Base-by-base conservation (phyloP, 2,797 vertebrate species). In the Dermochelys coriacea region DNA sequence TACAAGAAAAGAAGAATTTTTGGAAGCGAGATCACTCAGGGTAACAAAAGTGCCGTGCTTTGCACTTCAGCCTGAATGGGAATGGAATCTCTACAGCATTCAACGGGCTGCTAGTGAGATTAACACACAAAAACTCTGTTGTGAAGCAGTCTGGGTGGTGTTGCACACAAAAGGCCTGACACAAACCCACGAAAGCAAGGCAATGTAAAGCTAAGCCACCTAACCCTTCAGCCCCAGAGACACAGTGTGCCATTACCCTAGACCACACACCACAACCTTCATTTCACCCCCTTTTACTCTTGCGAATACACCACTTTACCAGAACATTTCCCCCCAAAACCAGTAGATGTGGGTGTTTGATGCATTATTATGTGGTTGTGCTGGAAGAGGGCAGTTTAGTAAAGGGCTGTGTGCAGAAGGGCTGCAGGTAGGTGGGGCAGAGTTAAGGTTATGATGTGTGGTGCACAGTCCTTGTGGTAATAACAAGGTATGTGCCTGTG, bases 11-110 rank as follows among this genome's bases (percentile, higher is more conserved):
- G 45, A 59, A 88, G 90, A 93, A 94, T 84, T 10, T 4, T 86
- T 91, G 95, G 95, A 95, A 96, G 96, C 94, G 87, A 96, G 96
- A 94, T 96, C 96, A 96, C 88, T 77, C 3, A 0, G 90, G 95
- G 96, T 95, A 95, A 95, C 94, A 93, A 94, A 95, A 95, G 85
- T 82, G 90, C 84, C 1, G 1, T 1, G 0, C 86, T 90, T 55
- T 1, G 2, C 91, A 90, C 89, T 68, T 79, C 89, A 64, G 91
- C 82, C 87, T 83, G 94, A 83, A 81, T 0, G 0, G 86, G 52
- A 57, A 80, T 90, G 89, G 92, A 93, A 85, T 37, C 54, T 14
- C 74, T 85, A 91, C 93, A 88, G 84, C 4, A 1, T 80, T 87
- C 85, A 94, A 27, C 27, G 41, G 37, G 41, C 54, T 45, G 5